Conservation (phyloP, 2,797 vertebrate species). For the Knipowitschia caucasica region DNA sequence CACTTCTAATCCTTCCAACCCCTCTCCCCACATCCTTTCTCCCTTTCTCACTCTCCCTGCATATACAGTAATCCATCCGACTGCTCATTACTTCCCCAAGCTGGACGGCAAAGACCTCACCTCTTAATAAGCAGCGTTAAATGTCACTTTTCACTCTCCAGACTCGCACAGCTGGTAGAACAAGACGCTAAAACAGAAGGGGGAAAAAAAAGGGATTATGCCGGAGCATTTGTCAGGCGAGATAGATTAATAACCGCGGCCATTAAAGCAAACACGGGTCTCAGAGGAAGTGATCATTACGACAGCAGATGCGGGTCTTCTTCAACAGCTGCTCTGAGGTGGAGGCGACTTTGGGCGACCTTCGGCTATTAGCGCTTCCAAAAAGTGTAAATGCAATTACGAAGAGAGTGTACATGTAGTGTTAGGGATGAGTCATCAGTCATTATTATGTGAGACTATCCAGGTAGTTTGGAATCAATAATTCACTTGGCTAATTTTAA, state of each 20-base stretch:
- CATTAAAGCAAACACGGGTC: slow-evolving; percentile 13
- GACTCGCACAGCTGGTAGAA: slow-evolving; percentile 14
- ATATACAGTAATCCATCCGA: slow-evolving; percentile 5
- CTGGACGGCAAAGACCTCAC: slow-evolving; percentile 31
- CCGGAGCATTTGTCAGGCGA: slow-evolving; percentile 4
- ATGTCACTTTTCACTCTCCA: slow-evolving; percentile 42
- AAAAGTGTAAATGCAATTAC: background rate
- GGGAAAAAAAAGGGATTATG: background rate
- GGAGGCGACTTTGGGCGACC: background rate
- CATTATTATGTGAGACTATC: background rate
- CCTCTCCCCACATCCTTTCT: background rate
- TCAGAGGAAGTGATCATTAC: slow-evolving; percentile 3
- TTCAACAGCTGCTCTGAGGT: slow-evolving; percentile 6
- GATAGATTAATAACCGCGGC: slow-evolving; percentile 6
- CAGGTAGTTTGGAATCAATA: no score
- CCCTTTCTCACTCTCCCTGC: background rate
- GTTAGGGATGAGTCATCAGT: no score
- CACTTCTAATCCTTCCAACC: background rate
- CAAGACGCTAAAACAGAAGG: slow-evolving; percentile 7
- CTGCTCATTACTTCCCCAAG: slow-evolving; percentile 34
- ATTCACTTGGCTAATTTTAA: no score
- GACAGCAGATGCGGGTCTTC: slow-evolving; percentile 1
- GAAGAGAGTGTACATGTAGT: background rate
- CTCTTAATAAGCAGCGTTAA: slow-evolving; percentile 48
- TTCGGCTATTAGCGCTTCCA: background rate